phyloP scores from a whole-genome alignment of 2,888 invertebrate genomes.

The Drosophila limbata region DNA sequence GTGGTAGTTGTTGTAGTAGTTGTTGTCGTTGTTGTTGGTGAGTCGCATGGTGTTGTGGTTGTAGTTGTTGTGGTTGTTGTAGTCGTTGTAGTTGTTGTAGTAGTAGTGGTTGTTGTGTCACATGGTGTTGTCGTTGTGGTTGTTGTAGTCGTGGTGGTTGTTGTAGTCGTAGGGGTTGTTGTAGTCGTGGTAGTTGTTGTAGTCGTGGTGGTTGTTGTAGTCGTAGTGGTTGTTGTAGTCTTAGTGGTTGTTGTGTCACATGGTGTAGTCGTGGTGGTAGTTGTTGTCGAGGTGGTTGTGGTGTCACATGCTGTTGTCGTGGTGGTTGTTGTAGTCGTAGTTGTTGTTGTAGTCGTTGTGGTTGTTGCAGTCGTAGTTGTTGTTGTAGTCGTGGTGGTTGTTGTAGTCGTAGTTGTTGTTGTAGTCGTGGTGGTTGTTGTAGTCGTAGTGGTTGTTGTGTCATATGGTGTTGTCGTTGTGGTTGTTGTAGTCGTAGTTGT shows the following conservation, averaged over 20 bases:
- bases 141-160: conserved; percentile 7
- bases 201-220: conserved; percentile 22
- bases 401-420: not conserved
- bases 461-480: conserved; percentile 19
- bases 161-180: conserved; percentile 13
- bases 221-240: conserved; percentile 12
- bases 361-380: conserved; percentile 11
- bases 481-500: conserved; percentile 1
- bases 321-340: conserved; percentile 11
- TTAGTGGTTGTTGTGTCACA: not conserved
- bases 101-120: conserved; percentile 13
- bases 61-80: conserved; percentile 5
- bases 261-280: not conserved
- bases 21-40: conserved; percentile 10
- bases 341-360: conserved; percentile 11
- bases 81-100: conserved; percentile 20
- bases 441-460: conserved; percentile 11
- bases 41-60: conserved; percentile 19
- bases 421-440: conserved; percentile 27
- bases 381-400: conserved; percentile 5
- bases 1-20: conserved; percentile 27
- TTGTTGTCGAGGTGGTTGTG: conserved; percentile 16
- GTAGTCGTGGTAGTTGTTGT: conserved; percentile 23
- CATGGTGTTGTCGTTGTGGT: conserved; percentile 35
- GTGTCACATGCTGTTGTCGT: conserved; percentile 12